Base-by-base conservation (phyloP, 2,888 invertebrate species). In the Amiota communis region DNA sequence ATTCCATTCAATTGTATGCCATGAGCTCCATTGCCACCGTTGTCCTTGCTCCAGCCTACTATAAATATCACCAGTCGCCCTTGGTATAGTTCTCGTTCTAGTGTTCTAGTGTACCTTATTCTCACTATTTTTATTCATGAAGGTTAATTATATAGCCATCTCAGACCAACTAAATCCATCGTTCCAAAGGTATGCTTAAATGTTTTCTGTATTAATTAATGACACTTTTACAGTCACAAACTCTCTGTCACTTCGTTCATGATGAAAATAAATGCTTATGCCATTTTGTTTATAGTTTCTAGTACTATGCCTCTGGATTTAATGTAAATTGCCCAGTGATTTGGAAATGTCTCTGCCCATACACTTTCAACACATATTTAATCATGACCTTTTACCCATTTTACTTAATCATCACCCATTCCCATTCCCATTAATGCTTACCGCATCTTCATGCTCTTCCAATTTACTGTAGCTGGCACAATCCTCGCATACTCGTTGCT, bases 401-500 rank as follows among this genome's bases (percentile, higher is more conserved):
- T 47, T 48, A 67, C 47, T n/a, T 49, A 23, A 23, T 36, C 8
- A 36, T 36, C 17, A 69, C 11, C 2, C 13, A 8, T 8, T 12
- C 8, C 47, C 46, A 36, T 61, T 20, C 63, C 17, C 73, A 89
- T 59, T 59, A 15, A 20, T 59, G 59, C 91, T 92, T 87, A 96
- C 95, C 90, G 94, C 93, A 85, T 96, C 95, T 86, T 96, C 95
- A 79, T 95, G 94, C 86, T 95, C 95, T 76, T 95, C 93, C 73
- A 95, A 92, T 85, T 96, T 95, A 81, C 96, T 96, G 89, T 97
- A 97, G 71, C 96, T 96, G 79, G 97, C 96, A 88, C 97, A 97
- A 90, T 97, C 97, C 90, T 97, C 97, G 90, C 97, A 97, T 70
- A 97, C 96, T 80, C 95, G 93, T 87, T 96, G 96, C 86, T 96